Percentiles rank a stretch among this genome's conserved stretches.
Evolutionary conservation across 2,888 invertebrate genomes (phyloP).

Genomic region (Caprella mutica): DNA sequence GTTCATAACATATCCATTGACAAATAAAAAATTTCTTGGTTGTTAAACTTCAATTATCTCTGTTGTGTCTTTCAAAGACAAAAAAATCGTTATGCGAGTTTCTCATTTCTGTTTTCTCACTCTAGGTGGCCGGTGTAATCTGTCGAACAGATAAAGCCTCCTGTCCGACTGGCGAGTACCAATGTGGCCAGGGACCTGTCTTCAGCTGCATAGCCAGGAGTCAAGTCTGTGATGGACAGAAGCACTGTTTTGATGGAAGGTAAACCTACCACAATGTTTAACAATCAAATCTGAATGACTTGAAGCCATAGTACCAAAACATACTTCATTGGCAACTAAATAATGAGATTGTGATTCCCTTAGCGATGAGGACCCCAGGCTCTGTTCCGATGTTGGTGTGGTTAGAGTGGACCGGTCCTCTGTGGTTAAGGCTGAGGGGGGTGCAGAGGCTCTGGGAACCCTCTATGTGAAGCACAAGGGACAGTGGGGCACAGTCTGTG

Average conservation of each 20-base stretch:
- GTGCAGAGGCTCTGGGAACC: constrained; percentile 12
- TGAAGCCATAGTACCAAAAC: too few species aligned
- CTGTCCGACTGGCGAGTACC: constrained; percentile 12
- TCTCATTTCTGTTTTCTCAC: not conserved
- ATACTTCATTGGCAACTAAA: too few species aligned
- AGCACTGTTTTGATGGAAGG: constrained; percentile 26
- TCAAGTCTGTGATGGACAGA: constrained; percentile 20
- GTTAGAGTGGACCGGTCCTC: constrained; percentile 10
- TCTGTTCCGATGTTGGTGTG: constrained; percentile 26
- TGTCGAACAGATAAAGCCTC: constrained; percentile 7
- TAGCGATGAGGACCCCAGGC: constrained; percentile 19
- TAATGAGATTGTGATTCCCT: not conserved
- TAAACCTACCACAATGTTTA: too few species aligned
- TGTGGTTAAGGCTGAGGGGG: not conserved
- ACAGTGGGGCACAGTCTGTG: constrained; percentile 42
- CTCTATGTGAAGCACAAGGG: constrained; percentile 37
- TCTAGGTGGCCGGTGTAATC: constrained; percentile 26
- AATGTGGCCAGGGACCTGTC: constrained; percentile 8
- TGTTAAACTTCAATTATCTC: too few species aligned
- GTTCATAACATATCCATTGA: too few species aligned
- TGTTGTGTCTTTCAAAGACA: too few species aligned
- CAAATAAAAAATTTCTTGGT: too few species aligned
- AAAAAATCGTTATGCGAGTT: too few species aligned
- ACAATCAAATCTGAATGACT: too few species aligned
- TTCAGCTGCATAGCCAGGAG: constrained; percentile 15